Evolutionary conservation across 2,888 invertebrate genomes (phyloP), one percentile per base, ranked within the genome.

Genomic region (Acanthopleura granulata): DNA sequence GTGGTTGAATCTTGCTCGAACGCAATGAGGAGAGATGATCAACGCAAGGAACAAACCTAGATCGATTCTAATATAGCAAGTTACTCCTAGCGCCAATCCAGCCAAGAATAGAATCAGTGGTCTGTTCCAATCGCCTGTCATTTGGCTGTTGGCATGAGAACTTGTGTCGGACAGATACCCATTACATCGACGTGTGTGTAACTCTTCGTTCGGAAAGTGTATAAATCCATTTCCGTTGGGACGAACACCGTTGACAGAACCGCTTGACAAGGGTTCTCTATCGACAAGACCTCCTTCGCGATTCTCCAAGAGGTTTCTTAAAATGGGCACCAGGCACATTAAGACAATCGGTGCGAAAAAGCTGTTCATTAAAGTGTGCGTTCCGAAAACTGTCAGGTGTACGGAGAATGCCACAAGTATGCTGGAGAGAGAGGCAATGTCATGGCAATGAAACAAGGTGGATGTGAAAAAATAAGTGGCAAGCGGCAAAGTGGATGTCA

Each of bases 311-410:
- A 18, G 4, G 57, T 22, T 66, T 27, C 18, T n/a, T 9, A 69
- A 25, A 30, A 73, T 40, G 14, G 62, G 22, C 22, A 72, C 70
- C 27, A 82, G 57, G 15, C 74, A 50, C 15, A 77, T 62, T 71
- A 87, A 82, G 25, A 85, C 57, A 40, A 85, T 77, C 0, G 87
- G 84, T 0, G 85, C 76, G 18, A 86, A 73, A 69, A 87, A 84
- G 50, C 84, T 86, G 77, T 86, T 86, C 40, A 84, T 76, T n/a
- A 87, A 77, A 1, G 86, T 84, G 73, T 88, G 88, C 0, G 88
- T 88, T 40, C 85, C 87, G 22, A 86, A 77, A 11, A 85, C 82
- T 50, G 83, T 81, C 72, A 87, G 75, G 18, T 81, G 80, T 0
- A 79, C 75, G 15, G 85, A 86, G 15, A 78, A 79, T 4, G 82